A percentile compares a stretch with the other conserved stretches of the same genome.
Conservation (phyloP, 1,140 invertebrate genomes). For the Rhopalosiphum padi region DNA sequence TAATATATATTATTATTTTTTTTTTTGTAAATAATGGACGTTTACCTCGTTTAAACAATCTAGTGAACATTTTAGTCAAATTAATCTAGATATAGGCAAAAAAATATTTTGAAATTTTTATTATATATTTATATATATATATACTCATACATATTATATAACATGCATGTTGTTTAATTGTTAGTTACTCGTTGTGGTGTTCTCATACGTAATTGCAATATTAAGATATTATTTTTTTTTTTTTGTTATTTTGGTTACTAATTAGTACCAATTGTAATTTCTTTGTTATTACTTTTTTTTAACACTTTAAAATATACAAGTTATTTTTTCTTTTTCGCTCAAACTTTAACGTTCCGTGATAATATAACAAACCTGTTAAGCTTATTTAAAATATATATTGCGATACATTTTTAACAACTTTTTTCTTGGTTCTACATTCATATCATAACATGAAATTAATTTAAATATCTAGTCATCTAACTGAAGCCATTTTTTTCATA, state of each 20-base stretch:
- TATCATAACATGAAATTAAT: not conserved
- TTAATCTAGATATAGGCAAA: conserved; percentile 20
- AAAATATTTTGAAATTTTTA: not conserved
- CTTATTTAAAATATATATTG: conserved; percentile 1
- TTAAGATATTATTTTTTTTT: conserved; percentile 45
- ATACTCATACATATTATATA: conserved; percentile 29
- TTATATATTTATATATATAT: not conserved
- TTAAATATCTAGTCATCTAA: conserved; percentile 24
- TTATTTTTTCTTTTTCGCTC: conserved; percentile 29
- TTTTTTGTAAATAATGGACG: conserved; percentile 34
- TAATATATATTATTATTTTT: conserved; percentile 22
- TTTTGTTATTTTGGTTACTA: conserved; percentile 35
- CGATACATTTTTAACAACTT: not conserved
- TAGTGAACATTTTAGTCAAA: conserved; percentile 57
- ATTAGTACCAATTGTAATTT: conserved; percentile 9
- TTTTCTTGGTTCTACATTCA: conserved; percentile 33
- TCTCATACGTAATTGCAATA: conserved; percentile 44
- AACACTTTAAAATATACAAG: not conserved
- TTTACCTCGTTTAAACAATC: conserved; percentile 57
- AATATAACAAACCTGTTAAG: conserved; percentile 12
- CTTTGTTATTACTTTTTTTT: conserved; percentile 41
- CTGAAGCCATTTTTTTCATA: not conserved
- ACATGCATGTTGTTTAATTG: conserved; percentile 34
- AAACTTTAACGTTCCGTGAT: conserved; percentile 55
- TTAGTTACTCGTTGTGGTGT: conserved; percentile 38